Evolutionary conservation across 2,888 invertebrate genomes (phyloP).

Genomic region (Athalia circularis): DNA sequence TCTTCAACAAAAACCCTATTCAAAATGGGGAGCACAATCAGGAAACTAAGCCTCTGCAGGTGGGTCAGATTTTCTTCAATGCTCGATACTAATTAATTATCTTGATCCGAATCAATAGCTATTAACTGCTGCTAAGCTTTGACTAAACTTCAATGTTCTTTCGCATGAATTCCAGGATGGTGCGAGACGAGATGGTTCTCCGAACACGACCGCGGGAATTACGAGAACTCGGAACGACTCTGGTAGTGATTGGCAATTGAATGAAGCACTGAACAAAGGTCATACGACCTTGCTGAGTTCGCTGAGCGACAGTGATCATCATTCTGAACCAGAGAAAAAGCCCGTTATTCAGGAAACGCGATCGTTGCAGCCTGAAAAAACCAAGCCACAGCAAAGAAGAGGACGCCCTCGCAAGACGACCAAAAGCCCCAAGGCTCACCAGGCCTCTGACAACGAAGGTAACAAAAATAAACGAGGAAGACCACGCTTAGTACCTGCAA

Average conservation of each 20-base stretch:
- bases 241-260: constrained; percentile 66
- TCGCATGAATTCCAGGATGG: constrained; percentile 53
- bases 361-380: constrained; percentile 62
- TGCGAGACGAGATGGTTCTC: constrained; percentile 59
- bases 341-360: constrained; percentile 62
- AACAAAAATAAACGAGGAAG: constrained; percentile 52
- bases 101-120: constrained; percentile 61
- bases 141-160: background rate
- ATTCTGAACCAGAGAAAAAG: constrained; percentile 71
- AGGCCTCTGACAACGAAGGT: constrained; percentile 60
- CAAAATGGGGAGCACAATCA: constrained; percentile 62
- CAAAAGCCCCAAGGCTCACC: constrained; percentile 66
- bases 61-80: constrained; percentile 29
- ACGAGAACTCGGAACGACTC: constrained; percentile 55
- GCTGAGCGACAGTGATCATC: constrained; percentile 69
- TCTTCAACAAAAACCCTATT: constrained; percentile 66
- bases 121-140: background rate
- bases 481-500: constrained; percentile 53
- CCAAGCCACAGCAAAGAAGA: constrained; percentile 73
- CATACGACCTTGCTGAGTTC: constrained; percentile 74
- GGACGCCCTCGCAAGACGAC: constrained; percentile 77
- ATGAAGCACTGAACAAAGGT: constrained; percentile 72
- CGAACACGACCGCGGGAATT: constrained; percentile 59
- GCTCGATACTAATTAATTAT: background rate
- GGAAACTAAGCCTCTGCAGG: constrained; percentile 64